phyloP scores from a whole-genome alignment of 92 coral and sea anemone genomes.

The Heteractis magnifica region DNA sequence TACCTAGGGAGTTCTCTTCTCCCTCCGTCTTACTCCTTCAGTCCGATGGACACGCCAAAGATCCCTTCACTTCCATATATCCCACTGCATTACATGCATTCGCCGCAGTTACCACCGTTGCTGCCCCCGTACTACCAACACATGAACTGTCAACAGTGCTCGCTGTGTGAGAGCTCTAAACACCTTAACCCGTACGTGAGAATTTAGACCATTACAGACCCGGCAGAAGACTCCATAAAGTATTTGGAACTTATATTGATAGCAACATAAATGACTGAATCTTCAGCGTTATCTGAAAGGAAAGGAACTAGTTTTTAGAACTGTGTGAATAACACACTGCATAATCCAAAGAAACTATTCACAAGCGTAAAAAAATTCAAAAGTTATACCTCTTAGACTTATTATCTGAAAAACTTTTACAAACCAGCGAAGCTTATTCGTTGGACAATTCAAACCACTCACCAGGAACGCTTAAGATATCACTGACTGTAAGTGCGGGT shows the following conservation, averaged over 20 bases:
- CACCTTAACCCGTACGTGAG: slow-evolving; percentile 88
- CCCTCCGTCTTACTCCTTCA: slow-evolving; percentile 65
- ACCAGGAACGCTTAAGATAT: too few species aligned
- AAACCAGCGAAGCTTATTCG: not conserved
- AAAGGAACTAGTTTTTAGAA: not conserved
- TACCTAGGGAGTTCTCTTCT: slow-evolving; percentile 67
- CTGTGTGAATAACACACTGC: not conserved
- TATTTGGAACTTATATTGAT: not conserved
- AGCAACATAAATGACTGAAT: not conserved
- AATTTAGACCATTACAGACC: slow-evolving; percentile 37
- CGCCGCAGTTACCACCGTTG: slow-evolving; percentile 86
- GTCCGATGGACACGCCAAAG: slow-evolving; percentile 83
- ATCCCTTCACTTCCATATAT: slow-evolving; percentile 77
- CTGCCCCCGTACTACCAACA: slow-evolving; percentile 90
- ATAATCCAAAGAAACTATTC: not conserved
- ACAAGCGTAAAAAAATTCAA: not conserved
- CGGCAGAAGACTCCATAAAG: not conserved
- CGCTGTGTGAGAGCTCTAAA: slow-evolving; percentile 84
- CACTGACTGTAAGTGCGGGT: too few species aligned
- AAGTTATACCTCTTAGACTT: not conserved
- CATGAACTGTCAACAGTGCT: slow-evolving; percentile 85
- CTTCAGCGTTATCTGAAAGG: not conserved
- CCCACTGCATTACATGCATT: slow-evolving; percentile 74
- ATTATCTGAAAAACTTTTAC: not conserved
- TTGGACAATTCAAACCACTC: not conserved